Evolutionary conservation across 2,113 vertebrate genomes (phyloP).

Genomic region (Tricholaema leucomelas): DNA sequence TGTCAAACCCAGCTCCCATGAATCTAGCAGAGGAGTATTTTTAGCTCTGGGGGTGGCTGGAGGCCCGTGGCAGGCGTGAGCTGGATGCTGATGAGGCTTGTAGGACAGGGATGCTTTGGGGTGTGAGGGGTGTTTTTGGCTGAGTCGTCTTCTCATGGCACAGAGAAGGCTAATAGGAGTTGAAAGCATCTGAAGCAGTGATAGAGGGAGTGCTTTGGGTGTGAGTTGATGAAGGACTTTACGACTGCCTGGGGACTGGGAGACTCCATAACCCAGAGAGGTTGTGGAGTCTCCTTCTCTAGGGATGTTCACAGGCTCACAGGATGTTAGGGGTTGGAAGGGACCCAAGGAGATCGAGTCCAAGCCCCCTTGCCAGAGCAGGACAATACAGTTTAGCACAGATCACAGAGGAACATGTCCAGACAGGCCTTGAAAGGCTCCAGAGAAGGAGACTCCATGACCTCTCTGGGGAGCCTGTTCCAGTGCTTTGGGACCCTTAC

Average conservation of each 20-base stretch:
- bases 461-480: too few species aligned
- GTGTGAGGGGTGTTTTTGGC: not conserved
- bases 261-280: too few species aligned
- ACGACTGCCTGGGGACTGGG: not conserved
- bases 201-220: accelerated
- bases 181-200: not conserved
- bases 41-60: not conserved
- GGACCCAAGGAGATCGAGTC: too few species aligned
- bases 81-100: constrained; percentile 3
- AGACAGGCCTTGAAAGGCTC: too few species aligned
- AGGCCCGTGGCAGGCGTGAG: not conserved
- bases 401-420: too few species aligned
- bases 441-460: too few species aligned
- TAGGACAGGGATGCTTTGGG: not conserved
- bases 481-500: too few species aligned
- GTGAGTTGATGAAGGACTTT: not conserved
- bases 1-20: constrained; percentile 8
- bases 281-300: too few species aligned
- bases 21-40: constrained; percentile 4
- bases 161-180: not conserved
- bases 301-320: too few species aligned
- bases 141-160: not conserved
- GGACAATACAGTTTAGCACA: too few species aligned
- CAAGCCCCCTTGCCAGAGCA: too few species aligned
- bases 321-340: too few species aligned